phyloP scores from a whole-genome alignment of 2,113 vertebrate species.

The Philantomba maxwellii region DNA sequence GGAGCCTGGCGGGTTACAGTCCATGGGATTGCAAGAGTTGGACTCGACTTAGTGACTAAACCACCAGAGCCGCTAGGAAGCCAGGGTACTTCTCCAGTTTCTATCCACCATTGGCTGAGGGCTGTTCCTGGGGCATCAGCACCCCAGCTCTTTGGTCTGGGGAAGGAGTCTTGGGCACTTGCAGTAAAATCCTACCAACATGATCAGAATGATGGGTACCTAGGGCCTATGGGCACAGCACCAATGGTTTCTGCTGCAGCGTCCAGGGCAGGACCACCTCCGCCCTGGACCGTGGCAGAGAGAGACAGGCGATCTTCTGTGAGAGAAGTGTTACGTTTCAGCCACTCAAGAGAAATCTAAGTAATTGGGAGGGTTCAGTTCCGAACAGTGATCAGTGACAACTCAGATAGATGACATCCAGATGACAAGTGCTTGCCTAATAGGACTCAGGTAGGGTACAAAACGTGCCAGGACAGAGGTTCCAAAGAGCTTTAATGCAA shows the following conservation, averaged over 20 bases:
- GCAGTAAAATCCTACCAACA: neutral
- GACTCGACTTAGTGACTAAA: neutral
- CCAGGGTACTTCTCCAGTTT: neutral
- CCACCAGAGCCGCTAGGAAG: neutral
- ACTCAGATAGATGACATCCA: neutral
- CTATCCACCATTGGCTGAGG: neutral
- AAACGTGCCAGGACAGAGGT: neutral
- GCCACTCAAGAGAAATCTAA: neutral
- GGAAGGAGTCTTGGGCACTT: neutral
- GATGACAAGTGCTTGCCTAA: neutral
- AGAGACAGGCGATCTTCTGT: neutral
- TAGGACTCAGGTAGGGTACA: neutral
- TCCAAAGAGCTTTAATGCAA: neutral
- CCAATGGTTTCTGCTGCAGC: neutral
- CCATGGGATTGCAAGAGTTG: neutral
- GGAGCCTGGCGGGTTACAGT: neutral
- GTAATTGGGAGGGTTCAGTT: neutral
- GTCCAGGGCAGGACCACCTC: neutral
- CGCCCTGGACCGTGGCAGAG: neutral
- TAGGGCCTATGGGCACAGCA: neutral
- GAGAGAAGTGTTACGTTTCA: neutral
- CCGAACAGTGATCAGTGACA: neutral
- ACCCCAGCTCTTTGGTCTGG: neutral
- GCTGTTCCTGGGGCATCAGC: neutral
- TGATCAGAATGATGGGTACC: neutral